Evolutionary conservation across 1,140 invertebrate species (phyloP).

Genomic region (Chymomyza costata): DNA sequence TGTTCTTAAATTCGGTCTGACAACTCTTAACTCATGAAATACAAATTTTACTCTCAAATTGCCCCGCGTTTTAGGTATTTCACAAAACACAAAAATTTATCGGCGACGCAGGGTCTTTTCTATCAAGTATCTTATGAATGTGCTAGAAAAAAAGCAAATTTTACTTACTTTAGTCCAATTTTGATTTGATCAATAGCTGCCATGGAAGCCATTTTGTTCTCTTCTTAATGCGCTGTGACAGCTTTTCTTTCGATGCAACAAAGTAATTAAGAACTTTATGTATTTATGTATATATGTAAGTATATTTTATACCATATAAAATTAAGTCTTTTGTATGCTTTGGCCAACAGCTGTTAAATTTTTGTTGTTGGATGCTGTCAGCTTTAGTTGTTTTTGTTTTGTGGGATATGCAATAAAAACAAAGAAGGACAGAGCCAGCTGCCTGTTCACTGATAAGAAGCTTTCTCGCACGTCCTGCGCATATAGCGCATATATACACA

Average conservation of each 20-base stretch:
- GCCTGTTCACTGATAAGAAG: slow-evolving; percentile 32
- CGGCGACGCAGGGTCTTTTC: too few relatives aligned
- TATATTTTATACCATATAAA: slow-evolving; percentile 27
- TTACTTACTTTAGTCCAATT: slow-evolving; percentile 72
- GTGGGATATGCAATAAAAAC: slow-evolving; percentile 26
- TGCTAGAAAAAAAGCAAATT: not conserved
- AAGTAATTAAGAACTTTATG: slow-evolving; percentile 4
- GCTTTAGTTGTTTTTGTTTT: slow-evolving; percentile 14
- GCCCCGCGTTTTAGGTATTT: too few relatives aligned
- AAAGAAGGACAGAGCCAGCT: slow-evolving; percentile 10
- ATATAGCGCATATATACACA: slow-evolving; percentile 23
- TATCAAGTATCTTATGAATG: not conserved
- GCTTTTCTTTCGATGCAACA: too few relatives aligned
- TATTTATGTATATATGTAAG: slow-evolving; percentile 11
- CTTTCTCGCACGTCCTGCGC: slow-evolving; percentile 54
- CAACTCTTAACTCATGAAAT: too few relatives aligned
- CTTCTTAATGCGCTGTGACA: too few relatives aligned
- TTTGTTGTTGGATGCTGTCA: slow-evolving; percentile 36
- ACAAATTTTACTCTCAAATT: too few relatives aligned
- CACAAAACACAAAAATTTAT: too few relatives aligned
- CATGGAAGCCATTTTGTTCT: slow-evolving; percentile 65
- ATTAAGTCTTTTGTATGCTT: slow-evolving; percentile 18
- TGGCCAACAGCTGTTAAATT: slow-evolving; percentile 51
- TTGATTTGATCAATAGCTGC: slow-evolving; percentile 69
- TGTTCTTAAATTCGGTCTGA: too few relatives aligned